A percentile compares a stretch with the other conserved stretches of the same genome.
Conservation (phyloP, 1,140 invertebrate genomes). For the Drosophila persimilis region DNA sequence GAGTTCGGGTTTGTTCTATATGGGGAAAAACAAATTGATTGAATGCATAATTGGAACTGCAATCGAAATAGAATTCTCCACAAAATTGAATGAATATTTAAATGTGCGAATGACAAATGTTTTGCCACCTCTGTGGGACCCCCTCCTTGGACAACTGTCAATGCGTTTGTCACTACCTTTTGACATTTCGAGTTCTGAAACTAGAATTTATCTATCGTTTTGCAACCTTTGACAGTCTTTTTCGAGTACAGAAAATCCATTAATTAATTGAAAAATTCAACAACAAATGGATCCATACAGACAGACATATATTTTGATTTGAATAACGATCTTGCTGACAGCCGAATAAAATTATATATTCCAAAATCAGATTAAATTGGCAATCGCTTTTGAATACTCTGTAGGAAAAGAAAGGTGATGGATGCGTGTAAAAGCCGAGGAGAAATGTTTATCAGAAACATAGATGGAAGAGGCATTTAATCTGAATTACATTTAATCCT, state of each 20-base stretch:
- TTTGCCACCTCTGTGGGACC: slow-evolving; percentile 23
- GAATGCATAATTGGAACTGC: slow-evolving; percentile 48
- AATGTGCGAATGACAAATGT: slow-evolving; percentile 62
- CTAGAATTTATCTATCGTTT: slow-evolving; percentile 24
- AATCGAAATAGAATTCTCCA: slow-evolving; percentile 46
- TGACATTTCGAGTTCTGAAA: slow-evolving; percentile 13
- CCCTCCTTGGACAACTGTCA: slow-evolving; percentile 54
- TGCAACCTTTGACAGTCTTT: slow-evolving; percentile 29
- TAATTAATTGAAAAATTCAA: slow-evolving; percentile 29
- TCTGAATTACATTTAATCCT: no score
- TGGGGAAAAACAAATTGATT: slow-evolving; percentile 43
- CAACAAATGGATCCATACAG: slow-evolving; percentile 13
- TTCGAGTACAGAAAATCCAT: slow-evolving; percentile 39
- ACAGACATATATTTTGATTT: not conserved
- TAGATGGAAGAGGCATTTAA: not conserved
- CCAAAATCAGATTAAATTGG: not conserved
- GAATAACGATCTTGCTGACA: slow-evolving; percentile 50
- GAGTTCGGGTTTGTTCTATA: slow-evolving; percentile 15
- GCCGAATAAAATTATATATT: slow-evolving; percentile 17
- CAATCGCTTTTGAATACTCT: slow-evolving; percentile 10
- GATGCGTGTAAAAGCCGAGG: no score
- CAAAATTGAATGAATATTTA: slow-evolving; percentile 55
- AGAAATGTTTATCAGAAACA: slow-evolving; percentile 1
- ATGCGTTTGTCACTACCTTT: slow-evolving; percentile 53
- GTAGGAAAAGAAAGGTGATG: not conserved